Conservation (phyloP, 2,888 invertebrate genomes). For the Drosophila macrospina region DNA sequence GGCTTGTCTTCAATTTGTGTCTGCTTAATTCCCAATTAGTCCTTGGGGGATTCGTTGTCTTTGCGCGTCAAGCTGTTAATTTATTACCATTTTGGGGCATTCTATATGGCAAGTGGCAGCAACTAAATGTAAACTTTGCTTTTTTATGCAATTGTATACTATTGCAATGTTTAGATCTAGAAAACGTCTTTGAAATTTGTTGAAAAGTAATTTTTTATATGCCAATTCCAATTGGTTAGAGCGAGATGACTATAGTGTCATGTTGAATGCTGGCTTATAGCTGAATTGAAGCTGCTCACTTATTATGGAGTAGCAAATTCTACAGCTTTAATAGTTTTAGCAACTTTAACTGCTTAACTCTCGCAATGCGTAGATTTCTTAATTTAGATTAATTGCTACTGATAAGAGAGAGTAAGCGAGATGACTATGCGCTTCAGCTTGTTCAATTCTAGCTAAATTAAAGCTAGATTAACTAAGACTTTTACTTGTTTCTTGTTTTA, state of each 20-base stretch:
- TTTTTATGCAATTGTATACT: not conserved
- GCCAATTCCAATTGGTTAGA: not conserved
- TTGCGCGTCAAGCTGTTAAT: constrained; percentile 28
- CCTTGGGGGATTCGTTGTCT: constrained; percentile 33
- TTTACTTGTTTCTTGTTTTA: too few relatives aligned
- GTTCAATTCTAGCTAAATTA: too few relatives aligned
- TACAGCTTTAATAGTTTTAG: not conserved
- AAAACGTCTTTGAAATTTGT: not conserved
- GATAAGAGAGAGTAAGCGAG: too few relatives aligned
- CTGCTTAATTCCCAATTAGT: constrained; percentile 76
- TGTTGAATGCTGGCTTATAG: not conserved
- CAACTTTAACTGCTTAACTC: too few relatives aligned
- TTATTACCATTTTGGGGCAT: constrained; percentile 30
- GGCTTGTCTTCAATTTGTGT: constrained; percentile 62
- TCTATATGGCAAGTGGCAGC: constrained; percentile 3
- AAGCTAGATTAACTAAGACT: too few relatives aligned
- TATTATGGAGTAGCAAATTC: not conserved
- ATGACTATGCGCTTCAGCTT: too few relatives aligned
- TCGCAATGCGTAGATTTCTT: too few relatives aligned
- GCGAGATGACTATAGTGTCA: too few relatives aligned
- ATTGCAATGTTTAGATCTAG: not conserved
- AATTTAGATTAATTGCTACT: too few relatives aligned
- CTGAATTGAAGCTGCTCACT: not conserved
- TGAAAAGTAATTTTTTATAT: not conserved
- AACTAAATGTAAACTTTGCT: not conserved